phyloP scores from a whole-genome alignment of 2,113 vertebrate genomes.

The Pangasianodon hypophthalmus region DNA sequence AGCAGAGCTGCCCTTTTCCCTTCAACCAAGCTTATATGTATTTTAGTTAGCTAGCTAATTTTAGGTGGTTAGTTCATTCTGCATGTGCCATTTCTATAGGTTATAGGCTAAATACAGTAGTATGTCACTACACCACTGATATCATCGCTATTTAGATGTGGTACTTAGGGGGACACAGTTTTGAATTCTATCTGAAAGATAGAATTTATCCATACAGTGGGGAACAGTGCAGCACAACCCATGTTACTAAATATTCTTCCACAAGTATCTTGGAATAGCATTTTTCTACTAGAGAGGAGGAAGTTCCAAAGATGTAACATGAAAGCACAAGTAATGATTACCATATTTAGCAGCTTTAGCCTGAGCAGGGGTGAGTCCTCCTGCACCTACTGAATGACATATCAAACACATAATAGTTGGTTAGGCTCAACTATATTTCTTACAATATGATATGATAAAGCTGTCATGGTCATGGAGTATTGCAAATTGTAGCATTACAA shows the following conservation, averaged over 20 bases:
- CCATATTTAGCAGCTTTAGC: constrained; percentile 81
- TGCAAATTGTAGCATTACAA: background rate
- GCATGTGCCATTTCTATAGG: background rate
- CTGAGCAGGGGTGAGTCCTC: constrained; percentile 63
- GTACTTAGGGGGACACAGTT: background rate
- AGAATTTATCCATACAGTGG: background rate
- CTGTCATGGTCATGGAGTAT: background rate
- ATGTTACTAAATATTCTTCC: background rate
- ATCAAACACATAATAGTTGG: background rate
- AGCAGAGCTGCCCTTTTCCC: background rate
- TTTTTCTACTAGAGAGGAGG: background rate
- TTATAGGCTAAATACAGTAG: background rate
- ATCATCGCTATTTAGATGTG: background rate
- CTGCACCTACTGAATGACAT: constrained; percentile 22
- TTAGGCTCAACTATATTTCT: background rate
- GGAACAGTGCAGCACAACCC: background rate
- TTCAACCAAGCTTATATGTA: background rate
- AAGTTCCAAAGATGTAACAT: background rate
- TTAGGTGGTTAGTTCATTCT: background rate
- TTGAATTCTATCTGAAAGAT: background rate
- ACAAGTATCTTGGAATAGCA: background rate
- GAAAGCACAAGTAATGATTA: constrained; percentile 54
- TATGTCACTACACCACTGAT: background rate
- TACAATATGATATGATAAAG: background rate
- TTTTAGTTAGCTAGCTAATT: background rate